A percentile compares a stretch with the other conserved stretches of the same genome.
Conservation (phyloP, 2,797 vertebrate species). For the Sebastes jordani region DNA sequence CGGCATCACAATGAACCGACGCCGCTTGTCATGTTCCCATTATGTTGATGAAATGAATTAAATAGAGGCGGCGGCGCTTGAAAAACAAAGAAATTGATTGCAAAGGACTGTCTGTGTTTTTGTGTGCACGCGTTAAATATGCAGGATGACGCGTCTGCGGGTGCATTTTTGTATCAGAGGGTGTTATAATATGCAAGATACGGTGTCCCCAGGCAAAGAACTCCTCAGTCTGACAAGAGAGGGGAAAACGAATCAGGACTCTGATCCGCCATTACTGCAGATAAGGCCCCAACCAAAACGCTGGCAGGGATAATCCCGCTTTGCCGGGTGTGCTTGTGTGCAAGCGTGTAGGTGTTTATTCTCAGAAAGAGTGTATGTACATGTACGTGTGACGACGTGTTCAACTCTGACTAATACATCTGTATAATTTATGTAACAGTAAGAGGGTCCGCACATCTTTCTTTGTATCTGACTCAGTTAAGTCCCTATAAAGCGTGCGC, state of each 20-base stretch:
- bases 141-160: background rate
- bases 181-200: conserved; percentile 40
- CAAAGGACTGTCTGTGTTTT: background rate
- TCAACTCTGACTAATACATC: background rate
- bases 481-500: background rate
- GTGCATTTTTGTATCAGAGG: conserved; percentile 20
- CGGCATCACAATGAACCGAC: conserved; percentile 18
- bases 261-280: conserved; percentile 55
- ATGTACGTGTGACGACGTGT: background rate
- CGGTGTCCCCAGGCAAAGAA: conserved; percentile 28
- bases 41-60: background rate
- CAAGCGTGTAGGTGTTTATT: conserved; percentile 7
- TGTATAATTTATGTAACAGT: background rate
- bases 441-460: background rate
- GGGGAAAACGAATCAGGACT: conserved; percentile 46
- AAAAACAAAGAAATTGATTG: background rate
- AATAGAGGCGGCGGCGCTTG: background rate
- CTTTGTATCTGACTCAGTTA: background rate
- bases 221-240: conserved; percentile 43
- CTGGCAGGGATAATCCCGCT: conserved; percentile 48
- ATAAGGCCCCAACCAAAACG: conserved; percentile 45
- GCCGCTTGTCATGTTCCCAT: conserved; percentile 27
- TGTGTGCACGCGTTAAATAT: conserved; percentile 11
- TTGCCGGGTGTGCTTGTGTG: conserved; percentile 16
- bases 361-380: background rate